phyloP scores from a whole-genome alignment of 2,888 invertebrate genomes.

The Drosophila engyochracea region DNA sequence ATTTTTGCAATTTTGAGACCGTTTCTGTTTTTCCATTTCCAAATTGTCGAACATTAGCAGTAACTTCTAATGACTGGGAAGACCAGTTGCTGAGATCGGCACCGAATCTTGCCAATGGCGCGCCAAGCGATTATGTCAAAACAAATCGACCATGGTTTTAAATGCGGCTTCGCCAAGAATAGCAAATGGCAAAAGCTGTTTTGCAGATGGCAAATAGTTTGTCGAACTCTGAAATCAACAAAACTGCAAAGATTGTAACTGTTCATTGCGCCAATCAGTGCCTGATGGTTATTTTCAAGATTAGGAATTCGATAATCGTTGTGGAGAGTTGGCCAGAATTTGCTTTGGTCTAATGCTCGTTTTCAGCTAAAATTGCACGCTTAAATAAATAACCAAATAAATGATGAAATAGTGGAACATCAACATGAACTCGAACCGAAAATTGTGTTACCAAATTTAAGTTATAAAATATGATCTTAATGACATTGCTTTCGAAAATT shows the following conservation, averaged over 20 bases:
- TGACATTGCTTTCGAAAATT: not conserved
- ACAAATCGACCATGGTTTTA: slow-evolving; percentile 2
- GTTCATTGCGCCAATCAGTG: not conserved
- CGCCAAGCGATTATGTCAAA: slow-evolving; percentile 51
- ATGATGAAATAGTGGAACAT: not conserved
- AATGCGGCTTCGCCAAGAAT: slow-evolving; percentile 36
- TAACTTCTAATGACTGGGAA: slow-evolving; percentile 23
- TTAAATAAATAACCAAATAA: not conserved
- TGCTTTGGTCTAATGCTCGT: not conserved
- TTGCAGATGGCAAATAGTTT: not conserved
- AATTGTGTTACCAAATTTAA: not conserved
- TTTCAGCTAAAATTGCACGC: not conserved
- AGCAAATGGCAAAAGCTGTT: not conserved
- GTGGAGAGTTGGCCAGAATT: slow-evolving; percentile 1
- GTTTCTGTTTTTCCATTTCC: slow-evolving; percentile 24
- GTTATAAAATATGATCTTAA: not conserved
- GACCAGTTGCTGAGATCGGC: slow-evolving; percentile 37
- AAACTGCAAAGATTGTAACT: not conserved
- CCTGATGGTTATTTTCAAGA: not conserved
- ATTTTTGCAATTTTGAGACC: slow-evolving; percentile 61
- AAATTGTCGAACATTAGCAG: slow-evolving; percentile 65
- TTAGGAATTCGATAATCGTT: slow-evolving; percentile 12
- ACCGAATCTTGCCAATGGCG: slow-evolving; percentile 18
- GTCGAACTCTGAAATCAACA: not conserved
- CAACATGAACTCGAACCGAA: not conserved